Evolutionary conservation across 2,888 invertebrate genomes (phyloP).

Genomic region (Eulithis testata): DNA sequence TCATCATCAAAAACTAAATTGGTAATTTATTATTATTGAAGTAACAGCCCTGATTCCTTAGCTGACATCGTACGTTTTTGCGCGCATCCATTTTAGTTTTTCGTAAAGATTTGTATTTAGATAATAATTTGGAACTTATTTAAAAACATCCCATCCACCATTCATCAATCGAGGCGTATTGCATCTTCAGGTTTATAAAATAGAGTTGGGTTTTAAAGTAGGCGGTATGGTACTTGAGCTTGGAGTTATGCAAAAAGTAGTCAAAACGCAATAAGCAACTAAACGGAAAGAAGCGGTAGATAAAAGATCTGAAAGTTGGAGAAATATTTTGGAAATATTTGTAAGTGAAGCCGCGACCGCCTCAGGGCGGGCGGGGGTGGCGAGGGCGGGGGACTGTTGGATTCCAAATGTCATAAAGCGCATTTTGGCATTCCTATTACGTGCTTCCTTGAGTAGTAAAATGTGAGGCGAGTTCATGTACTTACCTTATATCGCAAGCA

Average conservation of each 20-base stretch:
- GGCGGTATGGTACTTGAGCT: constrained; percentile 12
- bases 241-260: constrained; percentile 32
- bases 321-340: constrained; percentile 85
- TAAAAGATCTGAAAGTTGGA: constrained; percentile 82
- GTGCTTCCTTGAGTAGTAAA: constrained; percentile 18
- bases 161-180: constrained; percentile 24
- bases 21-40: constrained; percentile 31
- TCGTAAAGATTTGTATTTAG: constrained; percentile 78
- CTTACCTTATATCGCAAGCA: not conserved
- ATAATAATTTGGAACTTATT: constrained; percentile 61
- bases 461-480: constrained; percentile 1
- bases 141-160: constrained; percentile 38
- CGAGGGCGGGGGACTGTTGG: constrained; percentile 45
- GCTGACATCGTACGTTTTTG: constrained; percentile 70
- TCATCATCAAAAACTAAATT: not conserved
- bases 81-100: constrained; percentile 77
- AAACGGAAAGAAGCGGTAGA: constrained; percentile 83
- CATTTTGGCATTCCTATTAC: constrained; percentile 16
- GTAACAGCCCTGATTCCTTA: constrained; percentile 65
- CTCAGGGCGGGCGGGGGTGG: constrained; percentile 55
- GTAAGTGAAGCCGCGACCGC: constrained; percentile 72
- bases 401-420: constrained; percentile 22
- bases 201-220: constrained; percentile 36
- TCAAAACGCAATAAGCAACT: constrained; percentile 69
- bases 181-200: accelerated